These are phyloP conservation scores for Harpalus rufipes DNA, from an alignment of 2,888 invertebrate species.

Conservation along the genomic window DNA sequence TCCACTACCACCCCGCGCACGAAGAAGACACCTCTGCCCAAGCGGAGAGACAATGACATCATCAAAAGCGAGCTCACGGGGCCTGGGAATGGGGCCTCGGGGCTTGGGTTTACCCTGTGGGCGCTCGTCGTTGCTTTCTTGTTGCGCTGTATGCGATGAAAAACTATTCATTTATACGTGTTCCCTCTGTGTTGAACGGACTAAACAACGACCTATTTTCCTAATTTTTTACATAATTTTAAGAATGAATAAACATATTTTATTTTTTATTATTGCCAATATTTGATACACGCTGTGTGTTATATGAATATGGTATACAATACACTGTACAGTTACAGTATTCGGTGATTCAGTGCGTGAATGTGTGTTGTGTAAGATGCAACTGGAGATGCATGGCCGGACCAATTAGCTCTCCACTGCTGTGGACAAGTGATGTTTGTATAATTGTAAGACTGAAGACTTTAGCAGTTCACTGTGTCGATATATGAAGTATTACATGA, in stretches of 20 bases:
- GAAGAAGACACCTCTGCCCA: conserved; percentile 83
- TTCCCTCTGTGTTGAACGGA: conserved; percentile 64
- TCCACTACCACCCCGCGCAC: conserved; percentile 81
- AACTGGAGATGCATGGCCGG: conserved; percentile 32
- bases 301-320: conserved; percentile 21
- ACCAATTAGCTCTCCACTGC: background rate
- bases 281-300: conserved; percentile 61
- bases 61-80: conserved; percentile 93
- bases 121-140: conserved; percentile 37
- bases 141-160: conserved; percentile 63
- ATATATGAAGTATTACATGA: conserved; percentile 67
- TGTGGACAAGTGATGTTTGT: conserved; percentile 48
- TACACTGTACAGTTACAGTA: conserved; percentile 56
- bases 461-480: conserved; percentile 66
- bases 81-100: conserved; percentile 76
- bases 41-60: conserved; percentile 91
- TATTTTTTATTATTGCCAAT: conserved; percentile 67
- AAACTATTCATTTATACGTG: conserved; percentile 58
- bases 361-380: background rate
- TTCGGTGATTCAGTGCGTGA: conserved; percentile 55
- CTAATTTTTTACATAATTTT: conserved; percentile 67
- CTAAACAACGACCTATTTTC: conserved; percentile 67
- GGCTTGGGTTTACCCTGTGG: conserved; percentile 28
- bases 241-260: conserved; percentile 67
- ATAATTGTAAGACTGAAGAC: conserved; percentile 66